A percentile compares a stretch with the other conserved stretches of the same genome.
phyloP scores from a whole-genome alignment of 2,888 invertebrate species.

The Caradrina kadenii region DNA sequence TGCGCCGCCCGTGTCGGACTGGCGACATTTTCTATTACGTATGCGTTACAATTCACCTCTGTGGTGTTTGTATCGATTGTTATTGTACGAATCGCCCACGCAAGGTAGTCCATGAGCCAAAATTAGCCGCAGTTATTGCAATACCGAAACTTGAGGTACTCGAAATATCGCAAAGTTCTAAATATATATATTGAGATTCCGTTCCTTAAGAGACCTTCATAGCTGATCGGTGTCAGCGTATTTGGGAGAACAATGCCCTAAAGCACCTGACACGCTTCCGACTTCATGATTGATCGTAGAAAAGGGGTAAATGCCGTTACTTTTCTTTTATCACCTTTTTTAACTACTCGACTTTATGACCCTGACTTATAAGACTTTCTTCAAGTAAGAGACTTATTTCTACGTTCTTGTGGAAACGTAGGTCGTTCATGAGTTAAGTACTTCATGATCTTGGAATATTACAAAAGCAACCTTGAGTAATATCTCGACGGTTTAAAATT shows the following conservation, averaged over 20 bases:
- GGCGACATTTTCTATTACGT: constrained; percentile 57
- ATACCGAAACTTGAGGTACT: constrained; percentile 6
- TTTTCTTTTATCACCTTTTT: constrained; percentile 20
- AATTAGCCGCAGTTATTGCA: constrained; percentile 35
- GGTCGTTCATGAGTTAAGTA: not conserved
- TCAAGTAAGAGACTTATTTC: not conserved
- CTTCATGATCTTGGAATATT: constrained; percentile 5
- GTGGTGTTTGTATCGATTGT: constrained; percentile 49
- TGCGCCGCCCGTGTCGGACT: constrained; percentile 34
- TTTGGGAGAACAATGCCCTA: not conserved
- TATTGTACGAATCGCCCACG: constrained; percentile 51
- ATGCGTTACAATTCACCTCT: constrained; percentile 45
- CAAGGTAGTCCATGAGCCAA: constrained; percentile 35
- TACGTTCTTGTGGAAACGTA: not conserved
- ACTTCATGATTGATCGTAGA: not conserved
- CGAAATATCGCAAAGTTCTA: not conserved
- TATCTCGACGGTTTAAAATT: constrained; percentile 20
- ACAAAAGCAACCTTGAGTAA: constrained; percentile 16
- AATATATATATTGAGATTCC: not conserved
- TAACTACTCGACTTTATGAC: not conserved
- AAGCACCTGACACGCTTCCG: not conserved
- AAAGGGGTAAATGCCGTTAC: constrained; percentile 1
- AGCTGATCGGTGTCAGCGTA: not conserved
- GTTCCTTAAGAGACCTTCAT: not conserved
- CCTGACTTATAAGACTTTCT: not conserved